Conservation (phyloP, 2,888 invertebrate species). For the Papilio gigon region DNA sequence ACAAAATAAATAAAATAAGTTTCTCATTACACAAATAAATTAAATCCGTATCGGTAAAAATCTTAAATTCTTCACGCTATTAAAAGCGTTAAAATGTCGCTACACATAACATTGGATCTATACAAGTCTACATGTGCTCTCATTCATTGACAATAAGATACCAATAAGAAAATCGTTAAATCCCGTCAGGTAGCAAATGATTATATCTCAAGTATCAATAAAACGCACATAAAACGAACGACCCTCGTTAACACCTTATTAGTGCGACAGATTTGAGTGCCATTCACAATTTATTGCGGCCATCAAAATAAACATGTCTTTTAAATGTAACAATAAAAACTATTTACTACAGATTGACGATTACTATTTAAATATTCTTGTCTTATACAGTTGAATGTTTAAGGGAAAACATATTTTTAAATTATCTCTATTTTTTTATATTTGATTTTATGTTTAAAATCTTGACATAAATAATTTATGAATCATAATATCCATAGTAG, state of each 20-base stretch:
- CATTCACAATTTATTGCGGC: slow-evolving; percentile 69
- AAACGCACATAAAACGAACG: slow-evolving; percentile 77
- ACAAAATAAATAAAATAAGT: background rate
- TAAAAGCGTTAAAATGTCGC: slow-evolving; percentile 70
- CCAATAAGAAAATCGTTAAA: slow-evolving; percentile 62
- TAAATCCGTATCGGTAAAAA: slow-evolving; percentile 20
- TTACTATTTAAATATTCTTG: slow-evolving; percentile 11
- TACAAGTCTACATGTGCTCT: slow-evolving; percentile 16
- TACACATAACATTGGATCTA: slow-evolving; percentile 31
- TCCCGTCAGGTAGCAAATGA: slow-evolving; percentile 61
- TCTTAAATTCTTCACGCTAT: slow-evolving; percentile 46
- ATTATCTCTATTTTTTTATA: background rate
- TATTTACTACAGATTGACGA: slow-evolving; percentile 31
- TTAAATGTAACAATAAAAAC: slow-evolving; percentile 37
- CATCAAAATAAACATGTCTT: slow-evolving; percentile 51
- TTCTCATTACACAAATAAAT: slow-evolving; percentile 18
- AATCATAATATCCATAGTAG: background rate
- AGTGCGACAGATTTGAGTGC: slow-evolving; percentile 73
- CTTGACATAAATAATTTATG: slow-evolving; percentile 16
- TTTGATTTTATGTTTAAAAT: slow-evolving; percentile 16
- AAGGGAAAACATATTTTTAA: background rate
- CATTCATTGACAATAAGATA: slow-evolving; percentile 55
- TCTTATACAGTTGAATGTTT: background rate
- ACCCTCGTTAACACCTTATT: slow-evolving; percentile 79
- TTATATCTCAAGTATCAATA: slow-evolving; percentile 71